Evolutionary conservation across 2,113 vertebrate species (phyloP).

Genomic region (Perognathus longimembris): DNA sequence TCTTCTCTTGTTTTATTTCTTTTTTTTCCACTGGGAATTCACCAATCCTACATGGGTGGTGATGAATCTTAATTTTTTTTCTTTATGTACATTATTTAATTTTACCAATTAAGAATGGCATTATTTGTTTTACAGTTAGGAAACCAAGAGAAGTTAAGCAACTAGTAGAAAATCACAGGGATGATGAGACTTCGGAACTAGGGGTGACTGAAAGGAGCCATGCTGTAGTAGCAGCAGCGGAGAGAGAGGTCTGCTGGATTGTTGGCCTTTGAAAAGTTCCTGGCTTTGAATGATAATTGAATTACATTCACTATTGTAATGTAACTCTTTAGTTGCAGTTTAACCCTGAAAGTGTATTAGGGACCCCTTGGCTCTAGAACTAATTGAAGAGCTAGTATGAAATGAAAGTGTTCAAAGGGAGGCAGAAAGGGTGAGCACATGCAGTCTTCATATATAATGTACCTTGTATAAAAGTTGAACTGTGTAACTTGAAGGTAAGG

Average conservation of each 20-base stretch:
- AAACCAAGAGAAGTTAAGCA: not conserved
- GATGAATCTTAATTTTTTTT: not conserved
- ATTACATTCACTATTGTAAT: slow-evolving; percentile 40
- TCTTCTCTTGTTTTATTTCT: not conserved
- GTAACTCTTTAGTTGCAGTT: slow-evolving; percentile 62
- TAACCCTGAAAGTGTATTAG: slow-evolving; percentile 20
- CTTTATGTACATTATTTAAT: not conserved
- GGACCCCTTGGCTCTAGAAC: slow-evolving; percentile 16
- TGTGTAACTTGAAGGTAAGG: too few species aligned
- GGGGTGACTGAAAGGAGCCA: too few species aligned
- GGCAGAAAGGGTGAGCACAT: too few species aligned
- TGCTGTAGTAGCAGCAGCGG: accelerated
- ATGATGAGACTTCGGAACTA: not conserved
- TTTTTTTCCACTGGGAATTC: not conserved
- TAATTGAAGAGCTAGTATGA: slow-evolving; percentile 64
- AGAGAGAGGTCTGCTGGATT: not conserved
- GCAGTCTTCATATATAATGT: too few species aligned
- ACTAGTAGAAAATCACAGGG: not conserved
- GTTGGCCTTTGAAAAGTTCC: slow-evolving; percentile 2
- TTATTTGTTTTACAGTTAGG: slow-evolving; percentile 12
- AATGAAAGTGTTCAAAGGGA: not conserved
- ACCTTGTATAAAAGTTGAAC: too few species aligned
- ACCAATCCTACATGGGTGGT: not conserved
- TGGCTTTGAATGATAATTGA: slow-evolving; percentile 39
- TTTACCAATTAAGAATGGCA: not conserved